phyloP scores from a whole-genome alignment of 2,113 vertebrate genomes.

The Ammospiza nelsoni region DNA sequence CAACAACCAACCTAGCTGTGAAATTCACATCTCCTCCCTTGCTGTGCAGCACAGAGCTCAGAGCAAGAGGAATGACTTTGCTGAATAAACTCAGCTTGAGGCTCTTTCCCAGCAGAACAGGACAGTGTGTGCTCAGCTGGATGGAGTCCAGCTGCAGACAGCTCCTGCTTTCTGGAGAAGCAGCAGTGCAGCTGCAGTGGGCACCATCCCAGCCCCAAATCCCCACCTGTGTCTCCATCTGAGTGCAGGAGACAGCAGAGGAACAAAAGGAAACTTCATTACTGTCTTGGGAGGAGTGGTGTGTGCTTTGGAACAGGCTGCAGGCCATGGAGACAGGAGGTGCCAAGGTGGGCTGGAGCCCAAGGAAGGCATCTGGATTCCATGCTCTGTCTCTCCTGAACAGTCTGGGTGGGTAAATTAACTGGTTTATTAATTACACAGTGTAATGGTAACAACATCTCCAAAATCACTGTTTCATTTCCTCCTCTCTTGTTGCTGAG shows the following conservation, averaged over 20 bases:
- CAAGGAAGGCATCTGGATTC: neutral
- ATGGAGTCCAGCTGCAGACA: neutral
- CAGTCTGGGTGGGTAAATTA: fast-evolving
- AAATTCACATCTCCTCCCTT: neutral
- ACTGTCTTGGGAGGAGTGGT: neutral
- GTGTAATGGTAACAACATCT: neutral
- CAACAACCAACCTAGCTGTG: neutral
- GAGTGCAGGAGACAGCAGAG: neutral
- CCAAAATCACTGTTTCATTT: neutral
- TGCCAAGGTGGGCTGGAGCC: neutral
- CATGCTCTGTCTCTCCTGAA: neutral
- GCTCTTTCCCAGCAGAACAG: neutral
- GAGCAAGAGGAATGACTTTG: neutral
- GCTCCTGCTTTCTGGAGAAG: neutral
- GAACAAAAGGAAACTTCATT: neutral
- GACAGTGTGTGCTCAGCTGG: neutral
- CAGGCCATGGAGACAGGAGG: fast-evolving
- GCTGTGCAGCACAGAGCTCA: neutral
- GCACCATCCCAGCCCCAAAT: neutral
- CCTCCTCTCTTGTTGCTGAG: neutral
- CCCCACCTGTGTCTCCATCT: neutral
- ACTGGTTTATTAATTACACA: neutral
- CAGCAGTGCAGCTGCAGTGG: neutral
- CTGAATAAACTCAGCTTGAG: neutral
- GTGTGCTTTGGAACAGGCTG: neutral